Base-by-base conservation (phyloP, 1,140 invertebrate species). In the Aphaenogaster floridana region DNA sequence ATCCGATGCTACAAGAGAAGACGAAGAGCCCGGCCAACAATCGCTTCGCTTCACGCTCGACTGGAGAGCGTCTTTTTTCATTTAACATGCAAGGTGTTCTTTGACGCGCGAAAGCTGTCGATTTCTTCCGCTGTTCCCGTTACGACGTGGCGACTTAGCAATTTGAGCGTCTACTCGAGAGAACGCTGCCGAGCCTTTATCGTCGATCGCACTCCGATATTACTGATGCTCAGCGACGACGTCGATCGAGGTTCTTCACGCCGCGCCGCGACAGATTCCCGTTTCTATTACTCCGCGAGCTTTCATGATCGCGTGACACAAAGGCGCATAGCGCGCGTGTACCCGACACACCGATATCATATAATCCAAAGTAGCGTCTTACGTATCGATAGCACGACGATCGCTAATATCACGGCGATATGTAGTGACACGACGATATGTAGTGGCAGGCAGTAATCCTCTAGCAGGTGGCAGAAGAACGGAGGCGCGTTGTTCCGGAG, bases 61-160 rank as follows among this genome's bases (percentile, higher is more conserved):
- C 34, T 61, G 45, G 64, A 90, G 78, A 87, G 45, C 66, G 64
- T 87, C 66, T 36, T 90, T 86, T 87, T 84, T 90, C 87, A 84
- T 87, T 90, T 87, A 90, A 87, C 80, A 87, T 88, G 86, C 78
- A 86, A 90, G 66, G 52, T 76, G 72, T 66, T 78, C 45, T 79
- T 78, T 76, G 39, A 45, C 54, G 42, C 68, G 68, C 81, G 74
- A 80, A 76, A 42, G 39, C 68, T 79, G 68, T 72, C 74, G 45
- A 54, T 76, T 68, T 52, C 39, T 68, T 80, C 63, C 76, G 61
- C 39, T 45, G 52, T 63, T 83, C 63, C 50, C 84, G 21, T 39
- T 45, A 66, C 66, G 54, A 63, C 84, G 77, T 63, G 64, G 52
- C 77, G 63, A 86, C 84, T 84, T 84, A 39, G 80, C 66, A 84